A percentile compares a stretch with the other conserved stretches of the same genome.
phyloP scores from a whole-genome alignment of 2,113 vertebrate species.

The Macquaria australasica region DNA sequence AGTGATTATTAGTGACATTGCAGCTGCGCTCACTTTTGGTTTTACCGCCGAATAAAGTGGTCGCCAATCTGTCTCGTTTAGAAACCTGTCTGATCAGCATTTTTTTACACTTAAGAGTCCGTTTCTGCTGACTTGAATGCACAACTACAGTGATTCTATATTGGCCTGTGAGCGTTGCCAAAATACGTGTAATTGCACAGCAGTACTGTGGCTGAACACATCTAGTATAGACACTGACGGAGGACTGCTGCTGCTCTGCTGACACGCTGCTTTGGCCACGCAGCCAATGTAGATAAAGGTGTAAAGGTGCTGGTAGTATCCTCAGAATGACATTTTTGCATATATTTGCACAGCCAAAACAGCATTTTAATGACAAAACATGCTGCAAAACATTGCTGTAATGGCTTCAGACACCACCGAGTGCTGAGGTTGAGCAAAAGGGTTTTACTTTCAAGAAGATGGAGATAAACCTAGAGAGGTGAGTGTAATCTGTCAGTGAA shows the following conservation, averaged over 20 bases:
- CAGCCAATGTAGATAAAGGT: background rate
- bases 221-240: background rate
- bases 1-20: background rate
- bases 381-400: background rate
- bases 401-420: background rate
- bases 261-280: background rate
- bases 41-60: too few relatives aligned
- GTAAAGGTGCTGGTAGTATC: background rate
- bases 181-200: background rate
- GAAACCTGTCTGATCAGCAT: background rate
- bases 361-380: background rate
- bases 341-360: background rate
- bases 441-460: background rate
- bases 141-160: background rate
- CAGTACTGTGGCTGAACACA: background rate
- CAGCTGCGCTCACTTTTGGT: too few relatives aligned
- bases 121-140: background rate
- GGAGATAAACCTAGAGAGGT: background rate
- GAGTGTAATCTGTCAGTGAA: background rate
- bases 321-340: background rate
- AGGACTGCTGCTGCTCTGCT: background rate
- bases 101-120: background rate
- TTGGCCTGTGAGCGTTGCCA: background rate
- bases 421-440: too few relatives aligned
- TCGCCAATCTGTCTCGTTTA: background rate